Conservation (phyloP, 2,888 invertebrate species). For the Zootermopsis nevadensis region DNA sequence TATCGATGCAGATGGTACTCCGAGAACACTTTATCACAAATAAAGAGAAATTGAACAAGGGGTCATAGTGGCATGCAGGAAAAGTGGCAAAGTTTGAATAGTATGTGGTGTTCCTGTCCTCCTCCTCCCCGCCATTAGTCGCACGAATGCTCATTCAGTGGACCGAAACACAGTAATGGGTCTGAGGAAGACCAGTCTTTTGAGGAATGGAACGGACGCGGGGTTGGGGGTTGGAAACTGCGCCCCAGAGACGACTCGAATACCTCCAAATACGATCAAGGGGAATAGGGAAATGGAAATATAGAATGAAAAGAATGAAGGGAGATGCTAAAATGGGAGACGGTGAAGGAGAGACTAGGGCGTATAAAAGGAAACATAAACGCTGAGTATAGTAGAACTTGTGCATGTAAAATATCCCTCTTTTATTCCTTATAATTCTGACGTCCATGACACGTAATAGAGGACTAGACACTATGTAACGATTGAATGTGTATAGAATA, state of each 20-base stretch:
- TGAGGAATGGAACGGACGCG: not conserved
- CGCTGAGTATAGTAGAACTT: not conserved
- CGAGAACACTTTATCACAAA: not conserved
- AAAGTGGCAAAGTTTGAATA: slow-evolving; percentile 13
- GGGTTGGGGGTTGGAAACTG: not conserved
- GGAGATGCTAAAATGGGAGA: not conserved
- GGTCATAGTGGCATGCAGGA: not conserved
- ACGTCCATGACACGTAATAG: too few species aligned
- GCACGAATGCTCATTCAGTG: slow-evolving; percentile 16
- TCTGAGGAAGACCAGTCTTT: slow-evolving; percentile 17
- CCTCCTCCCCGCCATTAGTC: not conserved
- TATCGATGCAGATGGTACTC: too few species aligned
- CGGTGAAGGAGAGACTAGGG: not conserved
- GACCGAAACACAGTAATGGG: slow-evolving; percentile 27
- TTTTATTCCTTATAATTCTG: too few species aligned
- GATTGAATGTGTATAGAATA: too few species aligned
- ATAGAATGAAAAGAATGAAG: not conserved
- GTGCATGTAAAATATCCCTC: not conserved
- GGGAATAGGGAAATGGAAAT: too few species aligned
- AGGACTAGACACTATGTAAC: too few species aligned
- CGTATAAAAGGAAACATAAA: not conserved
- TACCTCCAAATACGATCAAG: slow-evolving; percentile 7
- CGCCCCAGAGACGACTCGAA: slow-evolving; percentile 1
- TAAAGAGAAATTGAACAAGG: not conserved
- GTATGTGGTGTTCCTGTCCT: not conserved